A percentile compares a stretch with the other conserved stretches of the same genome.
Conservation (phyloP, 2,797 vertebrate species). For the Eremophila alpestris region DNA sequence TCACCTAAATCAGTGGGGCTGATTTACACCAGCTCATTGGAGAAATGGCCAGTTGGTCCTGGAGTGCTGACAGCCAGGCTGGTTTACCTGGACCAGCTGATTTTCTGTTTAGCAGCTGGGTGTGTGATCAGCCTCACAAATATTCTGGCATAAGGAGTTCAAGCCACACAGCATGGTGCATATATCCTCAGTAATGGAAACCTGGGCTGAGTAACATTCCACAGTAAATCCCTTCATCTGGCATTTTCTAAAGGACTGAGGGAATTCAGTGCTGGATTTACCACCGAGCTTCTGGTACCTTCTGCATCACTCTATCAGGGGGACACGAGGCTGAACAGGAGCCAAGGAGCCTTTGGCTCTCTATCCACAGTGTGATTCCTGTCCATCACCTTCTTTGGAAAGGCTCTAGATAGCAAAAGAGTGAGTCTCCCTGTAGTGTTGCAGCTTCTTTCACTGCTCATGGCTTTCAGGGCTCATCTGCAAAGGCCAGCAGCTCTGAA, state of each 20-base stretch:
- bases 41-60: not conserved
- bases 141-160: fast-evolving
- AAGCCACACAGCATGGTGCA: not conserved
- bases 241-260: not conserved
- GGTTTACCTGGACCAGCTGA: not conserved
- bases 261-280: not conserved
- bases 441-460: not conserved
- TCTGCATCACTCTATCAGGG: not conserved
- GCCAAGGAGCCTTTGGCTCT: not conserved
- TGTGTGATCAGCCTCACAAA: not conserved
- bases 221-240: not conserved
- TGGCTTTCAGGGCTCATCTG: not conserved
- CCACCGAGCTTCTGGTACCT: not conserved
- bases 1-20: not conserved
- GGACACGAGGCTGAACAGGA: not conserved
- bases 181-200: not conserved
- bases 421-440: not conserved
- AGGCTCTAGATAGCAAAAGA: not conserved
- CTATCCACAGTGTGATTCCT: not conserved
- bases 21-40: not conserved
- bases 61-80: not conserved
- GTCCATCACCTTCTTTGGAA: not conserved
- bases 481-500: not conserved
- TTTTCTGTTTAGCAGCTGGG: not conserved
- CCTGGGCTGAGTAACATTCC: not conserved